Evolutionary conservation across 1,140 invertebrate species (phyloP).

Genomic region (Vanessa tameamea): DNA sequence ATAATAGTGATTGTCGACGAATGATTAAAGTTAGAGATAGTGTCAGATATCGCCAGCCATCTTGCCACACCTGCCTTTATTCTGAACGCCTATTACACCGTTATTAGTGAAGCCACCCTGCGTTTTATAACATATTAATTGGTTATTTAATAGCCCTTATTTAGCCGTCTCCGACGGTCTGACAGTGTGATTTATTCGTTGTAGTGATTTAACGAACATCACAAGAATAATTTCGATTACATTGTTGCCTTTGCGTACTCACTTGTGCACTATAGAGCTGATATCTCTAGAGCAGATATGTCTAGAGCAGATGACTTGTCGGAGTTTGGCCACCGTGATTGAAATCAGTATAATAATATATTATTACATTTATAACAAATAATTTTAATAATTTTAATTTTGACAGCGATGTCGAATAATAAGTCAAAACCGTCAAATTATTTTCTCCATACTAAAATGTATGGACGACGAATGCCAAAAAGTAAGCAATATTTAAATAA

Average conservation of each 20-base stretch:
- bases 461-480: too few species aligned
- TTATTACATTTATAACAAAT: too few species aligned
- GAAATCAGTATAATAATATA: too few species aligned
- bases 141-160: constrained; percentile 52
- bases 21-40: constrained; percentile 60
- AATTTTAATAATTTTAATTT: too few species aligned
- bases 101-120: constrained; percentile 59
- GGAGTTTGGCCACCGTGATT: too few species aligned
- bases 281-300: too few species aligned
- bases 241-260: not conserved
- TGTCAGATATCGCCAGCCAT: constrained; percentile 38
- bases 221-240: not conserved
- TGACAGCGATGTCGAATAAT: too few species aligned
- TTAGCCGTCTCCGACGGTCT: constrained; percentile 22
- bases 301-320: too few species aligned
- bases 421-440: too few species aligned
- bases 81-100: constrained; percentile 55
- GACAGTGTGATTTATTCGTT: constrained; percentile 50
- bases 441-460: too few species aligned
- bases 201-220: not conserved
- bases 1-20: constrained; percentile 59
- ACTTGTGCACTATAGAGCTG: too few species aligned
- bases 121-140: constrained; percentile 68
- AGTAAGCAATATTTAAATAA: too few species aligned
- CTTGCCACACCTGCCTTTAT: constrained; percentile 53